phyloP scores from a whole-genome alignment of 2,113 vertebrate species.

The Sakesphorus luctuosus region DNA sequence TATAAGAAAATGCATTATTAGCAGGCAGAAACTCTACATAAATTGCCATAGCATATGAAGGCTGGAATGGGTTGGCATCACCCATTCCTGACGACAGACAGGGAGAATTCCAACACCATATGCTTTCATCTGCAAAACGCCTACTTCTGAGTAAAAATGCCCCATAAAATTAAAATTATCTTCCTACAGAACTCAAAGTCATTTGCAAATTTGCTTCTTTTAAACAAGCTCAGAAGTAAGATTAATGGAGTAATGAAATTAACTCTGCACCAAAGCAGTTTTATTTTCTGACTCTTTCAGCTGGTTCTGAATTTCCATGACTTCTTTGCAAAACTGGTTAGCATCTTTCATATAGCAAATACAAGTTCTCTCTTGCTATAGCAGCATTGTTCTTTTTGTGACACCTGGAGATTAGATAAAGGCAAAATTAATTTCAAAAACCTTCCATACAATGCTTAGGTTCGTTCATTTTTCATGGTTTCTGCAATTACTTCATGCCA shows the following conservation, averaged over 20 bases:
- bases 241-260: conserved; percentile 30
- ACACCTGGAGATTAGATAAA: neutral
- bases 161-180: conserved; percentile 37
- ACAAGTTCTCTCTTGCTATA: neutral
- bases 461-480: neutral
- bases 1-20: neutral
- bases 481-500: neutral
- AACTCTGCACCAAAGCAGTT: neutral
- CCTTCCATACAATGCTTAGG: neutral
- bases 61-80: neutral
- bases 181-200: conserved; percentile 22
- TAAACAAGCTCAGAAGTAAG: conserved; percentile 23
- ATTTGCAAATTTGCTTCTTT: conserved; percentile 15
- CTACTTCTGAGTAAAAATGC: neutral
- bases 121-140: conserved; percentile 8
- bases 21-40: neutral
- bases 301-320: neutral
- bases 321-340: neutral
- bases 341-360: neutral
- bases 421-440: neutral
- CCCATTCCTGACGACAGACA: neutral
- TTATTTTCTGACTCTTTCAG: neutral
- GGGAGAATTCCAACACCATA: conserved; percentile 8
- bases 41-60: neutral
- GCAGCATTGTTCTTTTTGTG: neutral